Percentiles rank a stretch among this genome's conserved stretches.
Evolutionary conservation across 2,888 invertebrate genomes (phyloP).

Genomic region (Esperia sulphurella): DNA sequence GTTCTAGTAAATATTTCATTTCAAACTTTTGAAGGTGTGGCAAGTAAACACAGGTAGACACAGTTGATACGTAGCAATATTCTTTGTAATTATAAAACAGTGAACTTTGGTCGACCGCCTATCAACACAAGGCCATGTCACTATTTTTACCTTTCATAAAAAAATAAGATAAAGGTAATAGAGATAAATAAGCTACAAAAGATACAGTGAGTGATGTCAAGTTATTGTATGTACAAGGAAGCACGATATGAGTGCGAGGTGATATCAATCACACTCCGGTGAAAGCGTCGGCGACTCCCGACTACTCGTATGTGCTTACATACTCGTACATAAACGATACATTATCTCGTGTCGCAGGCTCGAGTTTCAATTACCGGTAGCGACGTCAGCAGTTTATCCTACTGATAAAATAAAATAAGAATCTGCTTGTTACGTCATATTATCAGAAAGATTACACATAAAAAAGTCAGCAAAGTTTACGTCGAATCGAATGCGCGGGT

Average conservation of each 20-base stretch:
- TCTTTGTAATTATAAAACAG: too few relatives aligned
- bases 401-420: neutral
- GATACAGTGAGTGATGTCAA: neutral
- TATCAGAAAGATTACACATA: too few relatives aligned
- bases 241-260: neutral
- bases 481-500: too few relatives aligned
- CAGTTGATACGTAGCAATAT: too few relatives aligned
- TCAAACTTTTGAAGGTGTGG: too few relatives aligned
- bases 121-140: too few relatives aligned
- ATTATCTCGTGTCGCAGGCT: constrained; percentile 1
- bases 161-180: neutral
- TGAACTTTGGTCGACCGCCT: too few relatives aligned
- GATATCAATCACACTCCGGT: constrained; percentile 8
- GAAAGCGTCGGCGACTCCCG: neutral
- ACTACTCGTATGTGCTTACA: neutral
- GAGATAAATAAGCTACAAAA: neutral
- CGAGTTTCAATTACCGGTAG: constrained; percentile 5
- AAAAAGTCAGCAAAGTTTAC: too few relatives aligned
- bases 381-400: neutral
- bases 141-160: too few relatives aligned
- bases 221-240: constrained; percentile 1
- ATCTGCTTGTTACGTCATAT: neutral
- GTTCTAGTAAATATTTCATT: too few relatives aligned
- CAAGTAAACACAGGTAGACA: too few relatives aligned
- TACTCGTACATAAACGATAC: constrained; percentile 1